These are phyloP conservation scores for Malurus elegans DNA, from an alignment of 2,113 vertebrate species.

Conservation along the genomic window DNA sequence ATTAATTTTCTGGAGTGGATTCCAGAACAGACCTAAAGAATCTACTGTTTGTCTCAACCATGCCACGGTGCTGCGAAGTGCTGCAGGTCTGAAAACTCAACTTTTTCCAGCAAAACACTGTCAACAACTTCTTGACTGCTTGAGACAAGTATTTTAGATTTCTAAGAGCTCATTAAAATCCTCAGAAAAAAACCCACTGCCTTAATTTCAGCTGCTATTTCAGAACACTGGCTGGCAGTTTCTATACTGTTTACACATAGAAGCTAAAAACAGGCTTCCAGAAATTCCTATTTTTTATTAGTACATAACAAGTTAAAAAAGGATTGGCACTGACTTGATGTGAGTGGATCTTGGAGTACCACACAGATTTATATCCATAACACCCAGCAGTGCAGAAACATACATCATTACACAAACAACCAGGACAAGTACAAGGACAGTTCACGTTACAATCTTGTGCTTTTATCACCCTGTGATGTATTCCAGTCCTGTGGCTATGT, in stretches of 20 bases:
- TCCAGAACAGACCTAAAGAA: not conserved
- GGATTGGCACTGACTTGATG: not conserved
- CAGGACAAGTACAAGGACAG: not conserved
- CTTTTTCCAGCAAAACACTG: not conserved
- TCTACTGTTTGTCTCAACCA: not conserved
- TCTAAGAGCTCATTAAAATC: not conserved
- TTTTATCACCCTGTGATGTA: not conserved
- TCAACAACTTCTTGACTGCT: not conserved
- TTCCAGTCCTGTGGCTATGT: not conserved
- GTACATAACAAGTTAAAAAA: not conserved
- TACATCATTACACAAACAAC: not conserved
- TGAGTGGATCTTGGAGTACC: not conserved
- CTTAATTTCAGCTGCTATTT: not conserved
- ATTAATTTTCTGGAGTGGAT: not conserved
- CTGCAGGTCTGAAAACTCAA: not conserved
- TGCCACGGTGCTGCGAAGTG: fast-evolving
- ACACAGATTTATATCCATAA: not conserved
- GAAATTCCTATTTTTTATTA: not conserved
- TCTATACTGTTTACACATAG: not conserved
- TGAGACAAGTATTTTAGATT: not conserved
- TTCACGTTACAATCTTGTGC: not conserved
- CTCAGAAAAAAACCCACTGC: not conserved
- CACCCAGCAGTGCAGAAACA: not conserved
- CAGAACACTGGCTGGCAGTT: not conserved
- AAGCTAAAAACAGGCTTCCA: not conserved